Evolutionary conservation across 2,797 vertebrate species (phyloP), one percentile per base, ranked within the genome.

Genomic region (Meriones psammophilus): DNA sequence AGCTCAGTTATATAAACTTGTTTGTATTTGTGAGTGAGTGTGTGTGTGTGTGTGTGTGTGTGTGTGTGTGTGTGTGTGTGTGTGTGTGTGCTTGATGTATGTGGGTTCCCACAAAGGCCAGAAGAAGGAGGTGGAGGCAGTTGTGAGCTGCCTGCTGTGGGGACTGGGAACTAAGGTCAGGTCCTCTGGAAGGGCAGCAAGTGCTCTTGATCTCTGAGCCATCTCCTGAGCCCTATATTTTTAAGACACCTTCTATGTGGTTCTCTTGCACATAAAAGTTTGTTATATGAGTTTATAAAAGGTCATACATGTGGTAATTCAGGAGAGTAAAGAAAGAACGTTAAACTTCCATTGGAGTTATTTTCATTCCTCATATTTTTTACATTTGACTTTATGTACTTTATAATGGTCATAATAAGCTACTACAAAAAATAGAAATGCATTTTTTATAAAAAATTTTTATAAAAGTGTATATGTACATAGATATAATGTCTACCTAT

Each of bases 241-340:
- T 26, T 28, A 62, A 62, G 74, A 58, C 64, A 5, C 17, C 42
- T 69, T 58, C 54, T 18, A 20, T n/a, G 18, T 22, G 9, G 14
- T 9, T 78, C 28, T 39, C 13, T 42, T 50, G 8, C 28, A 78
- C 7, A 26, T 1, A 26, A 8, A 69, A 50, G 20, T 60, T 26
- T 92, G 60, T 39, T 58, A 73, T 26, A 81, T 78, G 46, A 24
- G 26, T 77, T 66, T 95, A n/a, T 24, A n/a, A 46, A 96, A 93
- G 77, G 7, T 39, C 58, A 54, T 6, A 30, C 1, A 24, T 8
- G 9, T 2, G 30, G 64, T 15, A 20, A 85, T n/a, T n/a, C 22
- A 39, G 26, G 0, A 89, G 1, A 64, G 24, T 39, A 1, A 22
- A 64, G 8, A 74, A 64, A 84, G 17, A 62, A 68, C 13, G 28